Percentiles rank a stretch among this genome's conserved stretches.
phyloP scores from a whole-genome alignment of 2,113 vertebrate species.

The Ceyx melanurus region DNA sequence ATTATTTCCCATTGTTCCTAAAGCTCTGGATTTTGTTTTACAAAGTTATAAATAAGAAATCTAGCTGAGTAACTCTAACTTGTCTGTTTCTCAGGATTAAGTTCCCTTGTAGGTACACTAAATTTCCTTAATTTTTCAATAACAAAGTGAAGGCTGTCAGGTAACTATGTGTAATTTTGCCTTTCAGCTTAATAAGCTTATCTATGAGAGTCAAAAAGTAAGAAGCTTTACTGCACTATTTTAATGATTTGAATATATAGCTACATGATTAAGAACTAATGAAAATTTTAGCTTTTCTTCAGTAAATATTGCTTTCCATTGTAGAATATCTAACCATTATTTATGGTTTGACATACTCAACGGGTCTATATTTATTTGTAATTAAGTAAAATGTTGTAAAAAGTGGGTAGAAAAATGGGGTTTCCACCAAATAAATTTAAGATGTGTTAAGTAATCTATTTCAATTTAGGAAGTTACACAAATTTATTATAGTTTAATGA shows the following conservation, averaged over 20 bases:
- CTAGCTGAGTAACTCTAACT: not conserved
- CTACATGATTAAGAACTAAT: not conserved
- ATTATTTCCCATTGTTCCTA: not conserved
- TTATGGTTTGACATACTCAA: not conserved
- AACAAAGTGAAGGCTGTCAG: not conserved
- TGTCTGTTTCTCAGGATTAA: not conserved
- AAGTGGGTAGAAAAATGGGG: accelerated
- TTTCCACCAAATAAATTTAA: not conserved
- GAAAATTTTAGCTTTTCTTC: not conserved
- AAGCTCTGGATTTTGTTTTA: not conserved
- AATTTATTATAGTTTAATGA: not conserved
- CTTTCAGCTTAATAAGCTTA: not conserved
- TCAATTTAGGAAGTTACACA: not conserved
- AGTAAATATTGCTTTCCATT: not conserved
- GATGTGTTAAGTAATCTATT: not conserved
- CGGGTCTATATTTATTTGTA: not conserved
- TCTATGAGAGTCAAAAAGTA: not conserved
- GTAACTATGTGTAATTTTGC: not conserved
- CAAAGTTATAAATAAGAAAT: not conserved
- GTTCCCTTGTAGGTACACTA: not conserved
- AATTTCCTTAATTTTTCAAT: not conserved
- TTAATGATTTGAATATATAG: not conserved
- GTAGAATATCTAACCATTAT: not conserved
- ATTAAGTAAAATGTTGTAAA: not conserved
- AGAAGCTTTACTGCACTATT: not conserved